Evolutionary conservation across 1,140 invertebrate genomes (phyloP).

Genomic region (Panonychus citri): DNA sequence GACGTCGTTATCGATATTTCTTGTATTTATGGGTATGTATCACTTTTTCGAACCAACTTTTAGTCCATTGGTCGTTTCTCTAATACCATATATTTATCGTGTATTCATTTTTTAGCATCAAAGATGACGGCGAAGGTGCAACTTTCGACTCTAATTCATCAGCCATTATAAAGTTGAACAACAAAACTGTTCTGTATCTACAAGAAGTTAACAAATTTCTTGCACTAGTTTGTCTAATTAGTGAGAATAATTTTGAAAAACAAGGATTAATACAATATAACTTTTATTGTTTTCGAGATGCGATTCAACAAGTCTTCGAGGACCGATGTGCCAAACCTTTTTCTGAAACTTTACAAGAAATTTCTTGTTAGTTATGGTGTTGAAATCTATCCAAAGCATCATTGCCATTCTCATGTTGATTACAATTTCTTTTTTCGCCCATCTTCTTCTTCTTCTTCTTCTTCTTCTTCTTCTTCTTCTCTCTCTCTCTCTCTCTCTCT

Average conservation of each 20-base stretch:
- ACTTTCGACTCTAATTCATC: conserved; percentile 88
- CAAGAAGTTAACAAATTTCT: conserved; percentile 92
- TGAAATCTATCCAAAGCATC: too few species aligned
- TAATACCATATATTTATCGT: too few species aligned
- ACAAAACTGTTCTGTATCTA: conserved; percentile 85
- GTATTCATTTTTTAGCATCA: conserved; percentile 33
- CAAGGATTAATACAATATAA: conserved; percentile 96
- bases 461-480: too few species aligned
- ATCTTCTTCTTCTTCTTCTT: too few species aligned
- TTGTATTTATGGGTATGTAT: conserved; percentile 77
- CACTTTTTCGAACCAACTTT: not conserved
- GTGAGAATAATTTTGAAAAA: conserved; percentile 91
- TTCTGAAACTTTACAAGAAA: not conserved
- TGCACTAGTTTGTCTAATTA: conserved; percentile 84
- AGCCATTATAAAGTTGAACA: conserved; percentile 87
- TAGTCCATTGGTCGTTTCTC: too few species aligned
- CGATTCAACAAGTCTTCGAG: conserved; percentile 61
- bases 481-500: too few species aligned
- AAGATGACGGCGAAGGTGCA: conserved; percentile 51
- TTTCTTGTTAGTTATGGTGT: not conserved
- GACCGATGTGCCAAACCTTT: not conserved
- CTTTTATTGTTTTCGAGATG: conserved; percentile 75
- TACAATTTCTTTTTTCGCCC: too few species aligned
- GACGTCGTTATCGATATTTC: conserved; percentile 98
- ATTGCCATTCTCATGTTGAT: too few species aligned